A percentile compares a stretch with the other conserved stretches of the same genome.
Evolutionary conservation across 2,797 vertebrate species (phyloP).

Genomic region (Chrysocyon brachyurus): DNA sequence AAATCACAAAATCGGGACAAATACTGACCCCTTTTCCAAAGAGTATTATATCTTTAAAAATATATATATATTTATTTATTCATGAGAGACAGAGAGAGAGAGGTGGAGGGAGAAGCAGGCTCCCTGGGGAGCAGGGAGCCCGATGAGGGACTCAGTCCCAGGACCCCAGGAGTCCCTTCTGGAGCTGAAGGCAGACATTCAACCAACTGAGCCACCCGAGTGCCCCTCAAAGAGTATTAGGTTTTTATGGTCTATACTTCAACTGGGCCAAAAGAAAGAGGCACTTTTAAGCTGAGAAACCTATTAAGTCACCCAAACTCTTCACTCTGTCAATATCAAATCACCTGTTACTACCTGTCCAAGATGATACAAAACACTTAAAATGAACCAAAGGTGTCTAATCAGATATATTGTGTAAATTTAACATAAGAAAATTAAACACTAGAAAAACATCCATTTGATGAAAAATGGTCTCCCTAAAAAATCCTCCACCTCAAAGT

Average conservation of each 20-base stretch:
- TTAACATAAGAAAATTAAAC: not conserved
- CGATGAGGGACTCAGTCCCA: no score
- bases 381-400: not conserved
- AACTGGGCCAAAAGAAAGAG: not conserved
- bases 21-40: not conserved
- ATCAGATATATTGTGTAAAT: not conserved
- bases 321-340: not conserved
- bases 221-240: not conserved
- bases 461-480: not conserved
- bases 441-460: not conserved
- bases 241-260: not conserved
- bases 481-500: not conserved
- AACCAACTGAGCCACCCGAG: no score
- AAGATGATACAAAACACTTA: not conserved
- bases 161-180: no score
- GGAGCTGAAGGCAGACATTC: no score
- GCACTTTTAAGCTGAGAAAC: not conserved
- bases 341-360: not conserved
- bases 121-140: no score
- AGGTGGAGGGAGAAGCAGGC: no score
- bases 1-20: not conserved
- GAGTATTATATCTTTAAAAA: not conserved
- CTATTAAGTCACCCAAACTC: not conserved
- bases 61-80: no score
- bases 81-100: no score